Base-by-base conservation (phyloP, 1,140 invertebrate genomes). In the Homalodisca vitripennis region DNA sequence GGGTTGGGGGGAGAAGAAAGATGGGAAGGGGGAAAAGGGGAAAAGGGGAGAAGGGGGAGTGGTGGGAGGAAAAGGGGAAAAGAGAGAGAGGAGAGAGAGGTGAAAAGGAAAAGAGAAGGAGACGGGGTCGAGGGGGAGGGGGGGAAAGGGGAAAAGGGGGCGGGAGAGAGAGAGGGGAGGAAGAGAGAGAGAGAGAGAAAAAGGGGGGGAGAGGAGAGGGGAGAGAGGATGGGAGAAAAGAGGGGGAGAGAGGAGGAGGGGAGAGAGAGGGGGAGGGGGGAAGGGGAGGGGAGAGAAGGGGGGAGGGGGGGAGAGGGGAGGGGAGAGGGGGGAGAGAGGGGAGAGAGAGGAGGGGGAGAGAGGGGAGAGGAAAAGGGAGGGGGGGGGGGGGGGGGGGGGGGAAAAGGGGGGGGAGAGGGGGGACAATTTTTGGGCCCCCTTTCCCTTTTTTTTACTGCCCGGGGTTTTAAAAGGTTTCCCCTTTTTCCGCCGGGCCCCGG, bases 41-140 rank as follows among this genome's bases (percentile, higher is more conserved):
- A 48, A 3, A 2, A 48, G n/a, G 20, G 47, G n/a, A 30, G 66
- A 24, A 64, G 51, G 22, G 34, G 48, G 14, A 32, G 48, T 20
- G 24, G 66, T 20, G 34, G 48, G 30, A 20, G 48, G 30, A 60
- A 51, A 6, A 29, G 48, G 22, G 57, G 48, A 22, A 55, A 30
- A 27, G 31, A 57, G 13, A 20, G 12, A 20, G 31, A 30, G 1
- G 47, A 30, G 14, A 27, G 48, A n/a, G 29, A 30, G 12, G 22
- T 3, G n/a, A 67, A 31, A 20, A 67, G 47, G 12, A 30, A 27
- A 63, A 27, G 47, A 63, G 6, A 57, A 63, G 47, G 24, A 63
- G 29, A 57, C 3, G 47, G 46, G 27, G 47, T 3, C 1, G 31
- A 57, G 48, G 22, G 22, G 30, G 3, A 67, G 66, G 3, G 29